A percentile compares a stretch with the other conserved stretches of the same genome.
Conservation (phyloP, 2,797 vertebrate species). For the Champsocephalus esox region DNA sequence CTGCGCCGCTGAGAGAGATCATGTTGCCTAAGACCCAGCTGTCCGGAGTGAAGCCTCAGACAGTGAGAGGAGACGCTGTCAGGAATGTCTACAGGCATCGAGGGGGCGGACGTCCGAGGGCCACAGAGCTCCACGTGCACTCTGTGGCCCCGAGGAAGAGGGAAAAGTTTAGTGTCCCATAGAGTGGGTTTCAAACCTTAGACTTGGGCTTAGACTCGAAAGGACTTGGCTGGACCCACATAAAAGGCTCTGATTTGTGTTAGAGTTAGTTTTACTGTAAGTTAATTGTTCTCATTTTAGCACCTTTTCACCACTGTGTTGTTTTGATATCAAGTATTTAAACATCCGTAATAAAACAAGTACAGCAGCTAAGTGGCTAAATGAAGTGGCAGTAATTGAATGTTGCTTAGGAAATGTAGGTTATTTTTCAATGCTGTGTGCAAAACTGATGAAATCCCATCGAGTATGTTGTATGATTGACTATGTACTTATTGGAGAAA, state of each 20-base stretch:
- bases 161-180: slow-evolving; percentile 10
- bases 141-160: slow-evolving; percentile 31
- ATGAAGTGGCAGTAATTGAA: background rate
- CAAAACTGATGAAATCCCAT: background rate
- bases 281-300: background rate
- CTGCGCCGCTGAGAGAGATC: slow-evolving; percentile 60
- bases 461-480: background rate
- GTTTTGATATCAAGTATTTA: background rate
- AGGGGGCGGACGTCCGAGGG: slow-evolving; percentile 54
- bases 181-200: background rate
- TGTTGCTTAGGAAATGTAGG: background rate
- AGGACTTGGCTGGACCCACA: background rate
- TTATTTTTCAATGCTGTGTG: background rate
- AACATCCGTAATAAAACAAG: background rate
- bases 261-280: background rate
- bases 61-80: slow-evolving; percentile 72
- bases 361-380: no score
- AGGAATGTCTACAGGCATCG: slow-evolving; percentile 75
- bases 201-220: background rate
- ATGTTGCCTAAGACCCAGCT: slow-evolving; percentile 79
- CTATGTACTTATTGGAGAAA: background rate
- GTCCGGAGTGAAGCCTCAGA: slow-evolving; percentile 70
- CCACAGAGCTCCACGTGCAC: slow-evolving; percentile 37
- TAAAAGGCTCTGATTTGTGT: background rate
- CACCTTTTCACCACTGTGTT: background rate